A percentile compares a stretch with the other conserved stretches of the same genome.
Evolutionary conservation across 2,113 vertebrate genomes (phyloP).

Genomic region (Peucedramus taeniatus): DNA sequence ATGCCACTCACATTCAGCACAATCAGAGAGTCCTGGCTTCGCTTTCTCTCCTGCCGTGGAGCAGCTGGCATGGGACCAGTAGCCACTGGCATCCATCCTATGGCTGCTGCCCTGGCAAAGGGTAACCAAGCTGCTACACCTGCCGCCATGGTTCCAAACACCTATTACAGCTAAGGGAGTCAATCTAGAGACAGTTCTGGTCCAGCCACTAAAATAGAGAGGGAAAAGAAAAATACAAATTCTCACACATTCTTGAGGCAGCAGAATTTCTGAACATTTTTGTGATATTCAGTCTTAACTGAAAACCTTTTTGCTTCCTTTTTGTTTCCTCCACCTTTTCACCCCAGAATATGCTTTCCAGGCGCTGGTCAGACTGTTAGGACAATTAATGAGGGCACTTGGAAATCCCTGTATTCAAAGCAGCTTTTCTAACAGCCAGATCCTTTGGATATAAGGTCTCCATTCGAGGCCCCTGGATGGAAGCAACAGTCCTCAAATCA

Average conservation of each 20-base stretch:
- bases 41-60: slow-evolving; percentile 78
- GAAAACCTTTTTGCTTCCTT: background rate
- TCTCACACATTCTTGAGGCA: background rate
- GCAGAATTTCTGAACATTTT: background rate
- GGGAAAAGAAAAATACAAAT: slow-evolving; percentile 31
- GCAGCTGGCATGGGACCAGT: slow-evolving; percentile 87
- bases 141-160: slow-evolving; percentile 83
- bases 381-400: background rate
- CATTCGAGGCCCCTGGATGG: background rate
- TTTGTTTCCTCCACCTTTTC: background rate
- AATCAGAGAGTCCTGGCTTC: slow-evolving; percentile 82
- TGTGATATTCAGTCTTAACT: background rate
- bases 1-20: slow-evolving; percentile 93
- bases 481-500: background rate
- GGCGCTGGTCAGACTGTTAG: background rate
- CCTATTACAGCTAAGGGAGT: slow-evolving; percentile 22
- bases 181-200: slow-evolving; percentile 23
- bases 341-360: background rate
- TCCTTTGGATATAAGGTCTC: background rate
- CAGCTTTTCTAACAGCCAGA: background rate
- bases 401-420: background rate
- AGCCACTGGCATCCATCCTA: slow-evolving; percentile 98
- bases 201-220: slow-evolving; percentile 43
- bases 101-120: slow-evolving; percentile 92
- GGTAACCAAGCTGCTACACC: slow-evolving; percentile 96